Conservation (phyloP, 2,888 invertebrate species). For the Homarus gammarus region DNA sequence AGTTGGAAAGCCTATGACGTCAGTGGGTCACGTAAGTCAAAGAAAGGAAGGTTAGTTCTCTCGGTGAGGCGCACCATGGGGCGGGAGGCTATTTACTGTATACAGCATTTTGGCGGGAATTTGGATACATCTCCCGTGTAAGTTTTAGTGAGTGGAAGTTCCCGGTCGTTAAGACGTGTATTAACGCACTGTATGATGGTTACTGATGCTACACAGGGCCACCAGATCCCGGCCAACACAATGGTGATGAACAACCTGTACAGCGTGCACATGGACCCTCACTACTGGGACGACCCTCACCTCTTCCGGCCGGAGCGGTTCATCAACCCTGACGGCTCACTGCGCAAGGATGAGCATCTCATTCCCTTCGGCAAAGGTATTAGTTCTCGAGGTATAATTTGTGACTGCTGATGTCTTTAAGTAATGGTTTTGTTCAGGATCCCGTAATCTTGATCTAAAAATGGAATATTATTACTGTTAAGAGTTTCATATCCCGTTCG, state of each 20-base stretch:
- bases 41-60: too few relatives aligned
- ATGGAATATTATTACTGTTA: not conserved
- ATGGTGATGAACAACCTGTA: slow-evolving; percentile 89
- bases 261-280: slow-evolving; percentile 84
- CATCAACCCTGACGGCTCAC: slow-evolving; percentile 83
- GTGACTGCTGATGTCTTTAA: not conserved
- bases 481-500: too few relatives aligned
- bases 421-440: not conserved
- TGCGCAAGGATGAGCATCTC: slow-evolving; percentile 85
- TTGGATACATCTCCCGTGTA: not conserved
- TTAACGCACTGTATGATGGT: not conserved
- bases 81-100: too few relatives aligned
- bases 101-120: too few relatives aligned
- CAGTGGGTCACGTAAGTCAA: too few relatives aligned
- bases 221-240: slow-evolving; percentile 84
- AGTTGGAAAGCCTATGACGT: too few relatives aligned
- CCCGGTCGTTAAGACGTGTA: not conserved
- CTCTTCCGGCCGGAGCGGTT: slow-evolving; percentile 88
- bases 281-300: slow-evolving; percentile 85
- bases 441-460: not conserved
- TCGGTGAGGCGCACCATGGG: too few relatives aligned
- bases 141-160: slow-evolving; percentile 1
- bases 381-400: too few relatives aligned
- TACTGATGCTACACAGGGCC: slow-evolving; percentile 85
- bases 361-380: slow-evolving; percentile 88